A percentile compares a stretch with the other conserved stretches of the same genome.
Conservation (phyloP, 2,113 vertebrate species). For the Hemibagrus wyckioides region DNA sequence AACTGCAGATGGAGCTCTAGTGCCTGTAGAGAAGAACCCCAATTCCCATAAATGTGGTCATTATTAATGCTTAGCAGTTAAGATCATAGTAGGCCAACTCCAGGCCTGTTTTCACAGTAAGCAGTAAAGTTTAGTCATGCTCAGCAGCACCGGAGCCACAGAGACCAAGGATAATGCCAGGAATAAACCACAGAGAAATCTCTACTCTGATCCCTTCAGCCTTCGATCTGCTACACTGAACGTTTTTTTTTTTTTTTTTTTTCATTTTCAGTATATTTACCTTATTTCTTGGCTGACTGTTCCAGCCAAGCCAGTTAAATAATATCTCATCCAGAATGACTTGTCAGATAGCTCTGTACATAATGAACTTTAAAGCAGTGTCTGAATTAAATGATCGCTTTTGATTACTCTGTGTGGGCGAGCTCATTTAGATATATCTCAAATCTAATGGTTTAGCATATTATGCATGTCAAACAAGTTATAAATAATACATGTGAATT, state of each 20-base stretch:
- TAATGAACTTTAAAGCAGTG: neutral
- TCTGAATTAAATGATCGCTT: neutral
- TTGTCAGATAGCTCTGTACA: neutral
- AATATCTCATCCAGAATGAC: neutral
- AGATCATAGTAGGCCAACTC: neutral
- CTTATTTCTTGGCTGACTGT: neutral
- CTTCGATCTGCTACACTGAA: neutral
- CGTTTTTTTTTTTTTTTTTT: too few species aligned
- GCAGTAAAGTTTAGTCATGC: neutral
- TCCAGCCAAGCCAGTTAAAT: neutral
- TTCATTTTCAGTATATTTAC: neutral
- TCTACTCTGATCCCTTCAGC: neutral
- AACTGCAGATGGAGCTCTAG: slow-evolving; percentile 1
- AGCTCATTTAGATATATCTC: neutral
- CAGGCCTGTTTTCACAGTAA: neutral
- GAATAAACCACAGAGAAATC: neutral
- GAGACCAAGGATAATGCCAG: neutral
- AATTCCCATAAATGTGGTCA: neutral
- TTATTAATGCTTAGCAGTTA: neutral
- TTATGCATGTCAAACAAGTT: neutral
- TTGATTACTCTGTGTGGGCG: neutral
- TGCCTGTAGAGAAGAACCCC: neutral
- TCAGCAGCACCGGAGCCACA: neutral
- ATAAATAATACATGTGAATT: neutral
- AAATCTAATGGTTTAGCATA: neutral